Evolutionary conservation across 2,888 invertebrate genomes (phyloP), one percentile per base, ranked within the genome.

Genomic region (Heliothis peltigera): DNA sequence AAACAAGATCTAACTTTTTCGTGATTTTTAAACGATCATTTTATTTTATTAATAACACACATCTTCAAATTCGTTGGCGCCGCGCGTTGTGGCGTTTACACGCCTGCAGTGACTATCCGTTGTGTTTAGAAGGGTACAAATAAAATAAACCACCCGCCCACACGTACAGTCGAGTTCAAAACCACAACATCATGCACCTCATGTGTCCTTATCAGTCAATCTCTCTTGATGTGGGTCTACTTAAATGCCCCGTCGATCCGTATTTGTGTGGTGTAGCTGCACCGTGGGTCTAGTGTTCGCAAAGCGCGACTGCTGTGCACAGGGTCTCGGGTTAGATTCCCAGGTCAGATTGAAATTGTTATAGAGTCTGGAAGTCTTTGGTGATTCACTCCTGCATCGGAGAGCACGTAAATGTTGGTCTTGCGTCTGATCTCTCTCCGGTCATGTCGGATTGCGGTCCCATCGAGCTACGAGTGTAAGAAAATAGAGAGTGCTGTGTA

Each of bases 111-210:
- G 67, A 70, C 64, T 80, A 73, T 73, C 67, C 46, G 32, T 59
- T 70, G 68, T 71, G 80, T 84, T 83, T 83, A 72, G 79, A 85
- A 83, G 80, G 85, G 84, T 83, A 82, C 77, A 84, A 87, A 87
- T 79, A 87, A 89, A 89, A 90, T 84, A 88, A 87, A 87, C 86
- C 76, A 75, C 67, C 81, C 83, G 85, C 87, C 85, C 85, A 86
- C 87, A 84, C 83, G 80, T 77, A 78, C 77, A 82, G 80, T 82
- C 88, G 86, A 87, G 80, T 84, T 73, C 60, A 70, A 83, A 87
- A 86, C 88, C 87, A 89, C 84, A 88, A 87, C 83, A 85, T 62
- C 78, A 84, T 85, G 89, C 53, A 64, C 32, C 32, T 39, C 39
- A 46, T 42, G 54, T 85, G 88, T 79, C 86, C 64, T 68, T 81